Conservation (phyloP, 2,797 vertebrate species). For the Pterois miles region DNA sequence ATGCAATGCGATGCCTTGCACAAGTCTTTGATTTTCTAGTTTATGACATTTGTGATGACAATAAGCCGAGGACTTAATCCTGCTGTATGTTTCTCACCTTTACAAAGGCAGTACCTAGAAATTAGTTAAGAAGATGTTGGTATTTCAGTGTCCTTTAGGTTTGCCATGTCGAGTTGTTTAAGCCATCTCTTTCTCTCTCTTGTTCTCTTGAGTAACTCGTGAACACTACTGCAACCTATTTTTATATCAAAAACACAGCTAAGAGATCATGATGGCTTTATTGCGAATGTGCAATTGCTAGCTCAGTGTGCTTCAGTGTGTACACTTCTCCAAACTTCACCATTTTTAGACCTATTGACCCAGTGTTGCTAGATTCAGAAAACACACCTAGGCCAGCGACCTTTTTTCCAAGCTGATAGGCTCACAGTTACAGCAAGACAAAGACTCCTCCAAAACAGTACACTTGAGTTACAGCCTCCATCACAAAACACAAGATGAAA, state of each 20-base stretch:
- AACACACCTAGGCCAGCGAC: slow-evolving; percentile 17
- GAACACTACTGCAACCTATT: slow-evolving; percentile 48
- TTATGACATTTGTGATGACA: slow-evolving; percentile 1
- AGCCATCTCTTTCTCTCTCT: slow-evolving; percentile 20
- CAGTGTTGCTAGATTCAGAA: slow-evolving; percentile 32
- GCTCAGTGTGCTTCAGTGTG: neutral
- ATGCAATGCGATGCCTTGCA: neutral
- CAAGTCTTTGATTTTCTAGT: slow-evolving; percentile 8
- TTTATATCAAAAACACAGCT: slow-evolving; percentile 44
- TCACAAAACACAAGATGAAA: slow-evolving; percentile 29
- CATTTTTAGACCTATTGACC: slow-evolving; percentile 37
- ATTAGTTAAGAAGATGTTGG: slow-evolving; percentile 42
- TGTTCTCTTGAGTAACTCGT: slow-evolving; percentile 10
- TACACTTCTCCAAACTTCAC: slow-evolving; percentile 31
- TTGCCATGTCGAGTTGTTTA: slow-evolving; percentile 27
- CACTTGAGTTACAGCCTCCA: slow-evolving; percentile 45
- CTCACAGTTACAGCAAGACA: slow-evolving; percentile 30
- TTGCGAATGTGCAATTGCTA: slow-evolving; percentile 34
- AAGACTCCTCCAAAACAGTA: slow-evolving; percentile 27
- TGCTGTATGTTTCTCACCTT: neutral
- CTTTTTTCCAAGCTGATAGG: slow-evolving; percentile 20
- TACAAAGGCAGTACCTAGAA: slow-evolving; percentile 22
- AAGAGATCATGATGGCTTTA: slow-evolving; percentile 16
- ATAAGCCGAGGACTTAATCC: neutral
- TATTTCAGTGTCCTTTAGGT: slow-evolving; percentile 35